Evolutionary conservation across 2,113 vertebrate species (phyloP).

Genomic region (Tretioscincus oriximinensis): DNA sequence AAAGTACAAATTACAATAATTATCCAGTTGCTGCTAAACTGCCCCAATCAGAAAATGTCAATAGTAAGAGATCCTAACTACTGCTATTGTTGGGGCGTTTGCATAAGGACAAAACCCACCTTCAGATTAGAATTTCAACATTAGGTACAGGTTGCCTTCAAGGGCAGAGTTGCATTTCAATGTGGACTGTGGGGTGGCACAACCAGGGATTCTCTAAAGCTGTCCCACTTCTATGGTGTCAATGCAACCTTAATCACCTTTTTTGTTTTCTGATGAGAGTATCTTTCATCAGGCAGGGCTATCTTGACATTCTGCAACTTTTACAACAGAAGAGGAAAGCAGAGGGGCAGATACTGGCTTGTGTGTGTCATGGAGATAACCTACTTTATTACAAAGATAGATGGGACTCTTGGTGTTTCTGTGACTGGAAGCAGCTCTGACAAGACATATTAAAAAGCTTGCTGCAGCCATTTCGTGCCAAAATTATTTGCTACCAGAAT

Average conservation of each 20-base stretch:
- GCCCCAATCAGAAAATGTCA: no score
- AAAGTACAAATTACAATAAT: no score
- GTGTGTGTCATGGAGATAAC: background rate
- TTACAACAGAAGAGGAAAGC: background rate
- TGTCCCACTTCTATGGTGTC: no score
- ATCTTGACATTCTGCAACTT: constrained; percentile 11
- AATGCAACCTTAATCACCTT: constrained; percentile 5
- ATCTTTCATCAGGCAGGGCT: background rate
- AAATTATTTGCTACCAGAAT: constrained; percentile 38
- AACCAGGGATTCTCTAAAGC: no score
- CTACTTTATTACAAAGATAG: constrained; percentile 5
- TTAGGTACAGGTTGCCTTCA: no score
- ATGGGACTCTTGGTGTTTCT: constrained; percentile 11
- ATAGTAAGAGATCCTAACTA: no score
- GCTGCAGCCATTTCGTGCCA: constrained; percentile 14
- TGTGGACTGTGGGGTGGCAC: no score
- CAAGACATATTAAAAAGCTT: constrained; percentile 16
- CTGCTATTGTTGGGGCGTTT: no score
- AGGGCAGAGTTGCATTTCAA: no score
- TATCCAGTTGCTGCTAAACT: no score
- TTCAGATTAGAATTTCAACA: no score
- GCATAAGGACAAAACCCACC: no score
- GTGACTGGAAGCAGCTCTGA: constrained; percentile 23
- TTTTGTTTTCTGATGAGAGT: fast-evolving
- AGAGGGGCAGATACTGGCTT: constrained; percentile 3